These are phyloP conservation scores for Phrynocephalus vlangalii DNA, from an alignment of 2,797 vertebrate species.

Conservation along the genomic window DNA sequence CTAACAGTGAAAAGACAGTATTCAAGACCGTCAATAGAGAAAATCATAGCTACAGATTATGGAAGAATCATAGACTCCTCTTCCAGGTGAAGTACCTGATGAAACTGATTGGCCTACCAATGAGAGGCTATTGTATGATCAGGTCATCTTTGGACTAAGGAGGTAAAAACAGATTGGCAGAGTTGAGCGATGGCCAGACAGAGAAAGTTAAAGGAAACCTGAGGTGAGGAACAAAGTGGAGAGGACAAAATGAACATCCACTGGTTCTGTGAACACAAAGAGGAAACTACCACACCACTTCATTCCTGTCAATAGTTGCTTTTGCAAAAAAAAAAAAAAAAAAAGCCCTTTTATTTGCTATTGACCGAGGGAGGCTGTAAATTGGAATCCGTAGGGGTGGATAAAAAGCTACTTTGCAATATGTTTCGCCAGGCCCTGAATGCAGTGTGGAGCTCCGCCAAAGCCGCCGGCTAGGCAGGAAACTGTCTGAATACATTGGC, in stretches of 20 bases:
- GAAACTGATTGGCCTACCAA: neutral
- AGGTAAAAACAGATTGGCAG: neutral
- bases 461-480: conserved; percentile 6
- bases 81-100: neutral
- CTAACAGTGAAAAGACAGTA: neutral
- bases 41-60: neutral
- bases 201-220: neutral
- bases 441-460: conserved; percentile 57
- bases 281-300: neutral
- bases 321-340: neutral
- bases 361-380: neutral
- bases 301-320: neutral
- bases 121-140: neutral
- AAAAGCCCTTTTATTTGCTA: conserved; percentile 17
- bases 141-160: neutral
- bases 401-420: conserved; percentile 43
- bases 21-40: neutral
- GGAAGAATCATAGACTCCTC: neutral
- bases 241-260: conserved; percentile 13
- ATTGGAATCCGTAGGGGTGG: conserved; percentile 33
- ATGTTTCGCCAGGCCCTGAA: conserved; percentile 48
- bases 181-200: neutral
- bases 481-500: conserved; percentile 61
- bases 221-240: neutral
- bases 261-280: neutral